Conservation (phyloP, 37 sponge, comb jelly and placozoan genomes). For the Mnemiopsis leidyi region DNA sequence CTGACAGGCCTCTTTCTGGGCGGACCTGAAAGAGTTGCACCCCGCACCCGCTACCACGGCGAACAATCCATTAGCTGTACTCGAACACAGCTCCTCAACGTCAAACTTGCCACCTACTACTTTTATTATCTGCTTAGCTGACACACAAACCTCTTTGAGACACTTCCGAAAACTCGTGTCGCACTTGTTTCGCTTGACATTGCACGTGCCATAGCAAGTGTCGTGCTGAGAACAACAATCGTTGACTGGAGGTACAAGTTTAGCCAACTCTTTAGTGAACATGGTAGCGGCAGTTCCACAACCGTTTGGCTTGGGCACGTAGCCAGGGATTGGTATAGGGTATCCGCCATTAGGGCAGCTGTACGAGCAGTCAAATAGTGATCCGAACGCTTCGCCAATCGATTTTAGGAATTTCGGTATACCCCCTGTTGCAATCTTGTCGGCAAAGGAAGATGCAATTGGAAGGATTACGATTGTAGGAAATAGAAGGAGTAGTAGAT, state of each 20-base stretch:
- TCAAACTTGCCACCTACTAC: constrained; percentile 4
- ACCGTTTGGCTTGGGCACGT: constrained; percentile 10
- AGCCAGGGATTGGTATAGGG: not conserved
- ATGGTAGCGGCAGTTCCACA: constrained; percentile 30
- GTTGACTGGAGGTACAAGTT: not conserved
- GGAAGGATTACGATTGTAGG: not conserved
- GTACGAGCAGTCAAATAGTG: not conserved
- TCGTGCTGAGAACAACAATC: constrained; percentile 12
- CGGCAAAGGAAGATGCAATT: not conserved
- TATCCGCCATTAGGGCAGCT: constrained; percentile 36
- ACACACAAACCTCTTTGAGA: not conserved
- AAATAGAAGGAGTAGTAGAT: not conserved
- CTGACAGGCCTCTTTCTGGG: constrained; percentile 1
- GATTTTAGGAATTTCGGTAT: not conserved
- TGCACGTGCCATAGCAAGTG: not conserved
- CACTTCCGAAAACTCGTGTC: not conserved
- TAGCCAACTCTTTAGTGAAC: not conserved
- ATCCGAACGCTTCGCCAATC: not conserved
- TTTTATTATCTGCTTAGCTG: not conserved
- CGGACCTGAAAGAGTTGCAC: not conserved
- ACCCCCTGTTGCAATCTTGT: not conserved
- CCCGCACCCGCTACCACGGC: not conserved
- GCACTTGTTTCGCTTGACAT: not conserved
- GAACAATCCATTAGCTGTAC: not conserved
- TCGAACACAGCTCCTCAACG: not conserved